Evolutionary conservation across 2,113 vertebrate genomes (phyloP).

Genomic region (Labeo rohita): DNA sequence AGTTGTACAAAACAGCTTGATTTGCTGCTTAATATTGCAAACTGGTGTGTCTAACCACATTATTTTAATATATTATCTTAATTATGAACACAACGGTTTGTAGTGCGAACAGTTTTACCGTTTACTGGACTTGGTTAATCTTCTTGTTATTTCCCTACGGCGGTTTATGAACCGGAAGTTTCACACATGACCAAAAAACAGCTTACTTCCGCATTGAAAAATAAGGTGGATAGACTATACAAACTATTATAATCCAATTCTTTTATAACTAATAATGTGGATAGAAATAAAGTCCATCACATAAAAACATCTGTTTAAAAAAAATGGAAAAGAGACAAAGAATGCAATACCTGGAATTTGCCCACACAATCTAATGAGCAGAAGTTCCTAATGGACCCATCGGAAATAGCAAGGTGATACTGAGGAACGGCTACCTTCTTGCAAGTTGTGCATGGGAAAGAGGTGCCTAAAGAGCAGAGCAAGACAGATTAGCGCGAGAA

Average conservation of each 20-base stretch:
- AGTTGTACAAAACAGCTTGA: too few relatives aligned
- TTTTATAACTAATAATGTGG: too few relatives aligned
- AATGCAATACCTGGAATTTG: constrained; percentile 83
- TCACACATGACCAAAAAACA: too few relatives aligned
- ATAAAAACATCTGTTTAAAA: not conserved
- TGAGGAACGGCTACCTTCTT: constrained; percentile 89
- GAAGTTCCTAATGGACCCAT: constrained; percentile 96
- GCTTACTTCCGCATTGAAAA: too few relatives aligned
- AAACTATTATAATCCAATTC: not conserved
- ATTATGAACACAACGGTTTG: too few relatives aligned
- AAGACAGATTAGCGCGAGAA: not conserved
- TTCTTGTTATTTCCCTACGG: too few relatives aligned
- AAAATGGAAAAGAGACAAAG: not conserved
- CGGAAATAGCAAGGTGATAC: constrained; percentile 96
- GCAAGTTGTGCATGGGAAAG: constrained; percentile 93
- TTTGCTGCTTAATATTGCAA: too few relatives aligned
- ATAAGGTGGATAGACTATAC: not conserved
- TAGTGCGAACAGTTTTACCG: too few relatives aligned
- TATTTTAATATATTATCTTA: too few relatives aligned
- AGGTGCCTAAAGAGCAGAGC: constrained; percentile 76
- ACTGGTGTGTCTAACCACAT: too few relatives aligned
- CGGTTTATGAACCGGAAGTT: too few relatives aligned
- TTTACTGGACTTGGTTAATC: too few relatives aligned
- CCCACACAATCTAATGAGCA: constrained; percentile 91
- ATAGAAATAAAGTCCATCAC: not conserved